Evolutionary conservation across 2,113 vertebrate species (phyloP), one percentile per base, ranked within the genome.

Genomic region (Martes martes): DNA sequence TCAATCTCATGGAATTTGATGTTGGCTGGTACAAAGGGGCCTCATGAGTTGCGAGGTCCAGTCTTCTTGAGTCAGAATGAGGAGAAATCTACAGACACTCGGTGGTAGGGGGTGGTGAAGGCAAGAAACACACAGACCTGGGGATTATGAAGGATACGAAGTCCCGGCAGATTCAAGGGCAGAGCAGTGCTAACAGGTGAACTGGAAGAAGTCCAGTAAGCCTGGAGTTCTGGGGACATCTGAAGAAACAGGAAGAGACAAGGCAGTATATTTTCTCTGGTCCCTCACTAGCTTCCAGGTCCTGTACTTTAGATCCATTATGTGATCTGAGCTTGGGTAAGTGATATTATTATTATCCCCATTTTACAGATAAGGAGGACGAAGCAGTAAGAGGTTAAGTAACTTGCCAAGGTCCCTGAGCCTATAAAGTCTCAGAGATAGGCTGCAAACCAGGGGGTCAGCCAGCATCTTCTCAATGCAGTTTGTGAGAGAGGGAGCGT

Each of bases 1-100:
- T 50, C 24, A 3, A 11, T 39, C 33, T 31, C 9, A 11, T 4
- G 16, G 33, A 26, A 24, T 21, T n/a, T 16, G 3, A 18, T 7
- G 11, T 31, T 52, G 33, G 63, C 50, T 24, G 11, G 6, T 19
- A 45, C 65, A 55, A 14, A 18, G 47, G 36, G 36, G 55, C 7
- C 11, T 2, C 4, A 2, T 10, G 26, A 9, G 45, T 6, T 3
- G 10, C 7, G 45, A 39, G 0, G 0, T 33, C 55, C 33, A 11
- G 15, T 55, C 23, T 47, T 61, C 82, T 45, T 11, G 7, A 52
- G 11, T 76, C 26, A 55, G 36, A 83, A 18, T 11, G 8, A 42
- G 18, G 31, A 57, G 84, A n/a, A 36, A 18, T 24, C 31, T 76
- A 16, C 2, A 89, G 55, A 39, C 36, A 2, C 6, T 23, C 69